These are phyloP conservation scores for Rhimphoctona megacephalus DNA, from an alignment of 2,888 invertebrate species.

Conservation along the genomic window DNA sequence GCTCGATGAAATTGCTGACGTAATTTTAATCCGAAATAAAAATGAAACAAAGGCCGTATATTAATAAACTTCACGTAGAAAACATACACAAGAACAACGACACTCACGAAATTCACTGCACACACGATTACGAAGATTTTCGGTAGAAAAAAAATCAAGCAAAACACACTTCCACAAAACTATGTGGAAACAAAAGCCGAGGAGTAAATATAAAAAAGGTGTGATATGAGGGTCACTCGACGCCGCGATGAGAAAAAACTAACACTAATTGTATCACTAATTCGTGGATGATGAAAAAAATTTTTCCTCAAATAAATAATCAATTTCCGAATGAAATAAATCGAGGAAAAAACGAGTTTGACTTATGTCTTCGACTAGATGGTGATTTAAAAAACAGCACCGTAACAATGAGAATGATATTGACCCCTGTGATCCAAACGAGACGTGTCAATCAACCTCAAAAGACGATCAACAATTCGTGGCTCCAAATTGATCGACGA, in stretches of 20 bases:
- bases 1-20: neutral
- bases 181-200: neutral
- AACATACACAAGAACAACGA: constrained; percentile 18
- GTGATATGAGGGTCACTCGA: neutral
- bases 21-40: constrained; percentile 42
- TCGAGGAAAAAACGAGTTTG: neutral
- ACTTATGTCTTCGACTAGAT: neutral
- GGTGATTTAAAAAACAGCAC: neutral
- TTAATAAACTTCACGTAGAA: neutral
- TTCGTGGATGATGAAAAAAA: neutral
- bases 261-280: neutral
- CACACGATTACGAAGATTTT: constrained; percentile 12
- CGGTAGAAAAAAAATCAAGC: neutral
- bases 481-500: constrained; percentile 32
- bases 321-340: neutral
- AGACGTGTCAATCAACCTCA: constrained; percentile 15
- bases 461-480: constrained; percentile 20
- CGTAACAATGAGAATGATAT: neutral
- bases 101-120: constrained; percentile 22
- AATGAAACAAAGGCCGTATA: constrained; percentile 4
- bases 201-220: neutral
- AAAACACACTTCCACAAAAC: constrained; percentile 6
- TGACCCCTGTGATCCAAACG: neutral
- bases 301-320: neutral
- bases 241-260: neutral